Evolutionary conservation across 53 echinoderm and acorn worm genomes (phyloP).

Genomic region (Paelopatides confundens): DNA sequence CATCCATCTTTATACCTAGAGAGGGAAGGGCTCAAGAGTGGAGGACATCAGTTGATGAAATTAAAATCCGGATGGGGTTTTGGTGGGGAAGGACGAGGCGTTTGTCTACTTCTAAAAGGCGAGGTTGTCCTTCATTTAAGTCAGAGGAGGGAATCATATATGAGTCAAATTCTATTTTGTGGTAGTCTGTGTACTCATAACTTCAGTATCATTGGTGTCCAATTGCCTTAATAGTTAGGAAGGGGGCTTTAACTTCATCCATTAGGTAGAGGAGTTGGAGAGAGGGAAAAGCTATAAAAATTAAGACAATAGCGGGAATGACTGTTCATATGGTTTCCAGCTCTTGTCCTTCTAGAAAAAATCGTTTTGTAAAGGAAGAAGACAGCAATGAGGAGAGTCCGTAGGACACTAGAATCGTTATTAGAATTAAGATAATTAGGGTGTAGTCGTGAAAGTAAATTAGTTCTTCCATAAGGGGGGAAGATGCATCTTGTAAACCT

Average conservation of each 20-base stretch:
- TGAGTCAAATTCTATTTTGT: conserved; percentile 73
- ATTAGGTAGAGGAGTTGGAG: conserved; percentile 68
- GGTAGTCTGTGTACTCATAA: conserved; percentile 74
- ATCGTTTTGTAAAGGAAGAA: conserved; percentile 49
- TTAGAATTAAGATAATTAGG: conserved; percentile 61
- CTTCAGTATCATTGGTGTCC: conserved; percentile 88
- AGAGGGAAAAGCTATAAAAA: conserved; percentile 75
- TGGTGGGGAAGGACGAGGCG: conserved; percentile 64
- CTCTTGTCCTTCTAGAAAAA: conserved; percentile 63
- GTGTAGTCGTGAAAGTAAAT: conserved; percentile 75
- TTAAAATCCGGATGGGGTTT: conserved; percentile 64
- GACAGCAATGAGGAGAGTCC: conserved; percentile 30
- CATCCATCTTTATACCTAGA: conserved; percentile 84
- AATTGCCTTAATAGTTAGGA: conserved; percentile 73
- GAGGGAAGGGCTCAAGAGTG: conserved; percentile 76
- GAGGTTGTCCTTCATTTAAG: conserved; percentile 47
- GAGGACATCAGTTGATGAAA: conserved; percentile 67
- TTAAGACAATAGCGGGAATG: conserved; percentile 54
- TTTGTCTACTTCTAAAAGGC: conserved; percentile 79
- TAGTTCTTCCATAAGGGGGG: conserved; percentile 70
- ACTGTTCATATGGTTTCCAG: conserved; percentile 71
- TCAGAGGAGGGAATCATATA: conserved; percentile 71
- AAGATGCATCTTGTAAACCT: conserved; percentile 78
- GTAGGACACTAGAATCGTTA: conserved; percentile 64
- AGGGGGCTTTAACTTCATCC: conserved; percentile 70